These are phyloP conservation scores for Calyptomena viridis DNA, from an alignment of 2,113 vertebrate species.

Conservation along the genomic window DNA sequence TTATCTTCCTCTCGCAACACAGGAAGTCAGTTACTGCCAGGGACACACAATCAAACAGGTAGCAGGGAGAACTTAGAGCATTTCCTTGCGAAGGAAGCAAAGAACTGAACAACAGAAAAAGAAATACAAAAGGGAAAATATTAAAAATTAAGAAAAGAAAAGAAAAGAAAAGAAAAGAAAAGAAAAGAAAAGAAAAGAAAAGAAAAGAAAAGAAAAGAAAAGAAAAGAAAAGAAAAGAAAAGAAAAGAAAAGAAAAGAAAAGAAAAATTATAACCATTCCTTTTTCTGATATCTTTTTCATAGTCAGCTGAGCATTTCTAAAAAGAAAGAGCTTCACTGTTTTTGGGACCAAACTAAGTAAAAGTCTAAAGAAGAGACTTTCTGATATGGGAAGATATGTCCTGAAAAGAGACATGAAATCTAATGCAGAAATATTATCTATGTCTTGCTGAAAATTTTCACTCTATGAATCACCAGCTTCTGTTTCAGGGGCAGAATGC, in stretches of 20 bases:
- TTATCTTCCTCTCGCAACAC: background rate
- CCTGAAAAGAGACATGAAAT: background rate
- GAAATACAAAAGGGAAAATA: background rate
- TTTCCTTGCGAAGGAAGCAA: background rate
- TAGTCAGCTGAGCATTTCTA: background rate
- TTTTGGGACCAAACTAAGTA: background rate
- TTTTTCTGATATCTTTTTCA: background rate
- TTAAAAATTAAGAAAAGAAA: rapidly evolving
- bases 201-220: no score
- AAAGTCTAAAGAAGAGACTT: background rate
- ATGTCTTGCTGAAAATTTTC: background rate
- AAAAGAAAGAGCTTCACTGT: background rate
- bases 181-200: no score
- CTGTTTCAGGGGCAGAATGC: background rate
- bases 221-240: no score
- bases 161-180: no score
- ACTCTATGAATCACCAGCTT: background rate
- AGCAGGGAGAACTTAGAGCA: background rate
- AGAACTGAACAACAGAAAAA: background rate
- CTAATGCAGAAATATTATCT: background rate
- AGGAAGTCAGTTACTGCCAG: background rate
- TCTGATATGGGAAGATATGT: background rate
- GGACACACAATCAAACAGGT: background rate
- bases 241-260: no score
- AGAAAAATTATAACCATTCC: background rate